A percentile compares a stretch with the other conserved stretches of the same genome.
Conservation (phyloP, 2,113 vertebrate genomes). For the Lepus americanus region DNA sequence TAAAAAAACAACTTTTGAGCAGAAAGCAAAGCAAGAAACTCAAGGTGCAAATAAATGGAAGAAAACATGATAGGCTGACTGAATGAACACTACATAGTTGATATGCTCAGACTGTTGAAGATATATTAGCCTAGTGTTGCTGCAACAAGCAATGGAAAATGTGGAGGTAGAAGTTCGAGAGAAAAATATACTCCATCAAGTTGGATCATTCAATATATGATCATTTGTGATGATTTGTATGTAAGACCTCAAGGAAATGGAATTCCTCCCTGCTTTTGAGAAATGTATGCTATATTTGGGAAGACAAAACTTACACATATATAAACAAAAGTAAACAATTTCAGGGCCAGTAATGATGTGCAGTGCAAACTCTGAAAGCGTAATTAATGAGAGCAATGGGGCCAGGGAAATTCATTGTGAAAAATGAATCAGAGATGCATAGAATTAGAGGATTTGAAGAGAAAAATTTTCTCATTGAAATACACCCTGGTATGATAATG, state of each 20-base stretch:
- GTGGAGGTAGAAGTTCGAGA: too few species aligned
- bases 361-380: constrained; percentile 23
- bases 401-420: neutral
- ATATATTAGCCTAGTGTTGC: neutral
- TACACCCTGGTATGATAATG: neutral
- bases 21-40: neutral
- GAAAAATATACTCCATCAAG: neutral
- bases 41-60: neutral
- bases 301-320: constrained; percentile 12
- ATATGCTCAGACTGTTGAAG: neutral
- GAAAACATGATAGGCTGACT: neutral
- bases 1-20: neutral
- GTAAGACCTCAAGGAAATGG: neutral
- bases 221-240: neutral
- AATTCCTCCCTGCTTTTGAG: neutral
- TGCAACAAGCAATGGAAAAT: neutral
- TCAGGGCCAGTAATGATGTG: neutral
- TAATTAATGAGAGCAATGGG: neutral
- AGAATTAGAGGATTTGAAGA: neutral
- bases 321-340: constrained; percentile 23
- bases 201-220: neutral
- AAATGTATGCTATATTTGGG: neutral
- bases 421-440: neutral
- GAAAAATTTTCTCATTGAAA: neutral
- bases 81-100: neutral